Evolutionary conservation across 2,888 invertebrate species (phyloP).

Genomic region (Acanthosoma haemorrhoidale): DNA sequence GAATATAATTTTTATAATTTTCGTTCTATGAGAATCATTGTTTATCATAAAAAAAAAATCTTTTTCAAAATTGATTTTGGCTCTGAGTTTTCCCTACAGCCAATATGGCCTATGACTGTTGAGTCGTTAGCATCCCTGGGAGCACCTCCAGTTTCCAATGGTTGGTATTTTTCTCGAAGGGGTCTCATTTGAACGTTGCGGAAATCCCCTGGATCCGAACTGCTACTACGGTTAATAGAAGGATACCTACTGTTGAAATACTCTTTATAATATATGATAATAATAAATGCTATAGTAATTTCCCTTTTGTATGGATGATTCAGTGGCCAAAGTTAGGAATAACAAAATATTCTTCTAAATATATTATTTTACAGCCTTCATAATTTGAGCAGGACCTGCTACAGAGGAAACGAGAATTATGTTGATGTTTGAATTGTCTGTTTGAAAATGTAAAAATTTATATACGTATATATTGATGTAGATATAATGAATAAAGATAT

Average conservation of each 20-base stretch:
- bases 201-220: too few species aligned
- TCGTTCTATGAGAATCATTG: not conserved
- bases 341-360: slow-evolving; percentile 13
- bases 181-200: too few species aligned
- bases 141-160: not conserved
- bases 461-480: not conserved
- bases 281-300: not conserved
- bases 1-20: not conserved
- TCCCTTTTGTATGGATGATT: slow-evolving; percentile 15
- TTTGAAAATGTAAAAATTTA: not conserved
- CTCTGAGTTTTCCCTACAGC: slow-evolving; percentile 21
- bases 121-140: not conserved
- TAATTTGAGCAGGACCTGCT: slow-evolving; percentile 23
- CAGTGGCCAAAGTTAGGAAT: slow-evolving; percentile 21
- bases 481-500: slow-evolving; percentile 3
- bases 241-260: not conserved
- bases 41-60: not conserved
- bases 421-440: slow-evolving; percentile 14
- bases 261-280: not conserved
- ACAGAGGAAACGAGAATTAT: slow-evolving; percentile 18
- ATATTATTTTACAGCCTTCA: slow-evolving; percentile 21
- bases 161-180: too few species aligned
- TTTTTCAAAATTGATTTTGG: slow-evolving; percentile 17
- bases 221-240: too few species aligned
- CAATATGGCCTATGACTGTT: not conserved